Percentiles rank a stretch among this genome's conserved stretches.
Conservation (phyloP, 2,113 vertebrate species). For the Prinia subflava region DNA sequence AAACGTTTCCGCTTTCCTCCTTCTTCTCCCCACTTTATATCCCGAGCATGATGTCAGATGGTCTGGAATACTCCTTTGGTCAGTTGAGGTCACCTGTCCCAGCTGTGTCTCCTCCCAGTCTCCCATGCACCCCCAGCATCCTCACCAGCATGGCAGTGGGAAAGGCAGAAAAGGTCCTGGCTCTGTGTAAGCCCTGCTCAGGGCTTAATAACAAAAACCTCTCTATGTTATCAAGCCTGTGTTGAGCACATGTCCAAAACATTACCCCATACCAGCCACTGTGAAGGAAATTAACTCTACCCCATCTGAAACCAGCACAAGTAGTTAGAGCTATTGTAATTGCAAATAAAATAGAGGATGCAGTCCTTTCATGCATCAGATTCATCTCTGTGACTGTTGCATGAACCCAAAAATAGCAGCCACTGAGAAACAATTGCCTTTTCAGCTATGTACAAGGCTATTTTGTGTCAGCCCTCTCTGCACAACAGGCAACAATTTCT, state of each 20-base stretch:
- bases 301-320: not conserved
- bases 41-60: not conserved
- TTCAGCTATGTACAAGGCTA: not conserved
- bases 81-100: not conserved
- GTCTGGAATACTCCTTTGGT: not conserved
- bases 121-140: fast-evolving
- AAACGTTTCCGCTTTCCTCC: fast-evolving
- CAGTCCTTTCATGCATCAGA: not conserved
- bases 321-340: not conserved
- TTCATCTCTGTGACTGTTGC: not conserved
- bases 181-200: not conserved
- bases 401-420: not conserved
- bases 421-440: not conserved
- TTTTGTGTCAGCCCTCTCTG: not conserved
- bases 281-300: not conserved
- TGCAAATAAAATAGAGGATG: not conserved
- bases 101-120: fast-evolving
- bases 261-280: not conserved
- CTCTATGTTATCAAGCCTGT: not conserved
- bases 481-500: not conserved
- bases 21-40: not conserved
- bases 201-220: not conserved
- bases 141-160: not conserved
- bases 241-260: not conserved
- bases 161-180: not conserved